Evolutionary conservation across 1,140 invertebrate genomes (phyloP).

Genomic region (Drosophila ohnishii): DNA sequence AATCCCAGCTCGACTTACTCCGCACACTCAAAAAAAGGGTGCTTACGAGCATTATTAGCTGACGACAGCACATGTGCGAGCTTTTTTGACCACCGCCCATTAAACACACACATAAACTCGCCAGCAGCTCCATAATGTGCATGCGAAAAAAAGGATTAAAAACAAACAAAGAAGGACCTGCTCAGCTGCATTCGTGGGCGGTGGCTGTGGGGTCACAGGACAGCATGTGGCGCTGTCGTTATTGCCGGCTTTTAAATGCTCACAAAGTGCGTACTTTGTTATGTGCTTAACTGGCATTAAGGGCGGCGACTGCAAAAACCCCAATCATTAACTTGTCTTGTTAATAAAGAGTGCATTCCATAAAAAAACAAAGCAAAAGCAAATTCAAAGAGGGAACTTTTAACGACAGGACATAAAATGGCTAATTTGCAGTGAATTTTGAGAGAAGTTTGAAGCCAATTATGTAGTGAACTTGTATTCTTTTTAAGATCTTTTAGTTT

Average conservation of each 20-base stretch:
- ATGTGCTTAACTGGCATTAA: slow-evolving; percentile 65
- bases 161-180: slow-evolving; percentile 29
- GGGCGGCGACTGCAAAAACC: slow-evolving; percentile 19
- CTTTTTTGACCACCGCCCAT: slow-evolving; percentile 35
- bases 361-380: slow-evolving; percentile 7
- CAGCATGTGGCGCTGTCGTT: slow-evolving; percentile 52
- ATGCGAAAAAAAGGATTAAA: slow-evolving; percentile 18
- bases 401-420: slow-evolving; percentile 7
- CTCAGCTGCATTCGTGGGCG: slow-evolving; percentile 45
- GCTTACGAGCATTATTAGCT: slow-evolving; percentile 35
- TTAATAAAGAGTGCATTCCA: slow-evolving; percentile 42
- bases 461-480: not conserved
- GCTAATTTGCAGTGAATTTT: slow-evolving; percentile 14
- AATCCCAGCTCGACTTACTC: slow-evolving; percentile 3
- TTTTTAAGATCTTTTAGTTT: not conserved
- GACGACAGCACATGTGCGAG: slow-evolving; percentile 32
- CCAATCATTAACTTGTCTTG: slow-evolving; percentile 49
- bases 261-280: slow-evolving; percentile 76
- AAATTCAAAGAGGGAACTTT: slow-evolving; percentile 13
- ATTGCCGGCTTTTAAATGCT: slow-evolving; percentile 66
- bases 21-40: slow-evolving; percentile 10
- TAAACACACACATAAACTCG: slow-evolving; percentile 14
- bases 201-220: slow-evolving; percentile 15
- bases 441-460: not conserved
- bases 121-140: slow-evolving; percentile 12